Conservation (phyloP, 2,113 vertebrate species). For the Oostethus manadensis region DNA sequence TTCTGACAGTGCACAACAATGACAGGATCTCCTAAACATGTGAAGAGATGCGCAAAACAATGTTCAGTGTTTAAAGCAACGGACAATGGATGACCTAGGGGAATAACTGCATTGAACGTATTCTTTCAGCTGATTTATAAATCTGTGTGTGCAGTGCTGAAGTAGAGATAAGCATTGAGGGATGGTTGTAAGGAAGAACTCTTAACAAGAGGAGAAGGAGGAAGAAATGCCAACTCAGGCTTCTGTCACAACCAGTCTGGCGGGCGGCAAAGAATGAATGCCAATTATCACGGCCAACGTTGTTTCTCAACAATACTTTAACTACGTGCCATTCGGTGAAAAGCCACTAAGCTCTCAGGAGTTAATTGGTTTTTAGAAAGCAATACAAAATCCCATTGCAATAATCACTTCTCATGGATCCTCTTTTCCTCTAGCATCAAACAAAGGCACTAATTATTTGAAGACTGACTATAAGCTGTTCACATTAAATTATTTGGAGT, state of each 20-base stretch:
- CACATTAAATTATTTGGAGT: slow-evolving; percentile 58
- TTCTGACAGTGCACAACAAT: slow-evolving; percentile 8
- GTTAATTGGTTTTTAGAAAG: slow-evolving; percentile 77
- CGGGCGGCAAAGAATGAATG: slow-evolving; percentile 62
- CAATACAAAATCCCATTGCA: slow-evolving; percentile 70
- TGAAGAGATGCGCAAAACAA: slow-evolving; percentile 25
- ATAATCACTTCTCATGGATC: slow-evolving; percentile 66
- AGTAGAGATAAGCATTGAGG: slow-evolving; percentile 50
- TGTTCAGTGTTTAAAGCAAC: slow-evolving; percentile 19
- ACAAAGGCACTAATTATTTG: slow-evolving; percentile 69
- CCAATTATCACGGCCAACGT: slow-evolving; percentile 67
- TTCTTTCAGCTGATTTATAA: slow-evolving; percentile 39
- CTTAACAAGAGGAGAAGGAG: slow-evolving; percentile 37
- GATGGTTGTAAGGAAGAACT: slow-evolving; percentile 33
- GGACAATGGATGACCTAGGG: slow-evolving; percentile 26
- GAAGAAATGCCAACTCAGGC: slow-evolving; percentile 63
- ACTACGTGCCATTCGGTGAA: slow-evolving; percentile 64
- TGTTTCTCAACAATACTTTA: slow-evolving; percentile 71
- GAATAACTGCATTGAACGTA: slow-evolving; percentile 21
- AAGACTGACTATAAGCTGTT: slow-evolving; percentile 57
- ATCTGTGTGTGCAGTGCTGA: slow-evolving; percentile 20
- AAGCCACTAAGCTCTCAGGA: slow-evolving; percentile 69
- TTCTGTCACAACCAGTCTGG: slow-evolving; percentile 56
- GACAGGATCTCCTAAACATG: slow-evolving; percentile 9
- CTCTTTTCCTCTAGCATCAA: slow-evolving; percentile 60